Percentiles rank a stretch among this genome's conserved stretches.
phyloP scores from a whole-genome alignment of 1,140 invertebrate genomes.

The Euglossa dilemma region DNA sequence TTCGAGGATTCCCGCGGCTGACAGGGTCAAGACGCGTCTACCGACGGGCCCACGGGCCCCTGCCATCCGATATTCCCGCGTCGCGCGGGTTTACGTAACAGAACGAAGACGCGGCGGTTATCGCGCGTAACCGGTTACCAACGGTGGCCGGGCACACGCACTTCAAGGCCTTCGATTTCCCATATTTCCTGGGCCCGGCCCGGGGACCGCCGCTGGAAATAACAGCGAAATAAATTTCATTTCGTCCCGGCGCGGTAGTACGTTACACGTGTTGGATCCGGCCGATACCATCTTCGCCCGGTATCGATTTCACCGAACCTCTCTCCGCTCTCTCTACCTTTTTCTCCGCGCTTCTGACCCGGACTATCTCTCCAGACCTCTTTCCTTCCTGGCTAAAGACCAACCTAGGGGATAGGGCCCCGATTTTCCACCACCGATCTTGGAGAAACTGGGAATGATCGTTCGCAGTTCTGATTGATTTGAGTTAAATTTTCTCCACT shows the following conservation, averaged over 20 bases:
- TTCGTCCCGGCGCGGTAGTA: constrained; percentile 78
- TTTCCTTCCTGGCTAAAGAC: too few species aligned
- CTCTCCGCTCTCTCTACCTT: constrained; percentile 47
- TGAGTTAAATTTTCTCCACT: too few species aligned
- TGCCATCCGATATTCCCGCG: not conserved
- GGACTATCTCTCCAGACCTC: constrained; percentile 4
- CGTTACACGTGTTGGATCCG: constrained; percentile 81
- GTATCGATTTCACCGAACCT: constrained; percentile 81
- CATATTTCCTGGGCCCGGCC: constrained; percentile 46
- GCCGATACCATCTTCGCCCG: constrained; percentile 77
- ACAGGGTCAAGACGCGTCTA: too few species aligned
- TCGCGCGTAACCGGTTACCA: constrained; percentile 47
- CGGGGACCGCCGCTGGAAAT: constrained; percentile 59
- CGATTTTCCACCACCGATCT: constrained; percentile 38
- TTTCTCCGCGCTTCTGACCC: not conserved
- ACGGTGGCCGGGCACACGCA: constrained; percentile 2
- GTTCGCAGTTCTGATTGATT: too few species aligned
- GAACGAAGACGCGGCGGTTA: constrained; percentile 40
- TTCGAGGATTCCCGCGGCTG: not conserved
- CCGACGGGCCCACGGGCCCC: too few species aligned
- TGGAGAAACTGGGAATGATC: too few species aligned
- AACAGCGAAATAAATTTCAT: constrained; percentile 78
- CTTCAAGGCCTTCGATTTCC: constrained; percentile 57
- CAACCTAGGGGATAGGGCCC: too few species aligned
- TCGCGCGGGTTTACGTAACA: constrained; percentile 19